Evolutionary conservation across 2,113 vertebrate species (phyloP).

Genomic region (Struthio camelus): DNA sequence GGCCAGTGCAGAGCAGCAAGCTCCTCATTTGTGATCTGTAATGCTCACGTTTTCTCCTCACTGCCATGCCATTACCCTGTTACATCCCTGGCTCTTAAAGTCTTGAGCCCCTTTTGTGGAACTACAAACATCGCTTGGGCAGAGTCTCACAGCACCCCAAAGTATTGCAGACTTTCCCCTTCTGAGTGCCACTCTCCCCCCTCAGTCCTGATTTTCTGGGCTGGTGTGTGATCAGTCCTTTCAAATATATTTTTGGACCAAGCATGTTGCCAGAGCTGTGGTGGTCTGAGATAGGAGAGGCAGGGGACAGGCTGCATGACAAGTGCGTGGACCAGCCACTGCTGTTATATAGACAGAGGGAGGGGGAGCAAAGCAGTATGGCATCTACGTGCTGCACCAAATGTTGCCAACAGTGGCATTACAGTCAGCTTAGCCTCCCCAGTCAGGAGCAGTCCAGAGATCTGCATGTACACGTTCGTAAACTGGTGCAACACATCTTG

Average conservation of each 20-base stretch:
- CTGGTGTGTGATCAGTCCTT: background rate
- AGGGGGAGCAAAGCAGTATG: background rate
- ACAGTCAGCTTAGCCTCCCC: background rate
- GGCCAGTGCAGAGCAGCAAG: background rate
- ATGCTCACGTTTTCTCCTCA: background rate
- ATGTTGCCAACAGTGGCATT: background rate
- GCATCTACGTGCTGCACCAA: background rate
- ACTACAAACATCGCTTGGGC: rapidly evolving
- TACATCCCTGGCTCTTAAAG: background rate
- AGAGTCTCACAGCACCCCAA: background rate
- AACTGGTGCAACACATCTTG: background rate
- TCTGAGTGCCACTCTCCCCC: background rate
- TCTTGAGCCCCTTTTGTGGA: background rate
- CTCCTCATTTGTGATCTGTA: background rate
- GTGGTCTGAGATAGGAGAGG: background rate
- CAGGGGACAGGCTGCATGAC: background rate
- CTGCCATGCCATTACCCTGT: background rate
- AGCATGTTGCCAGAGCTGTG: background rate
- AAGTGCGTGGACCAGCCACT: rapidly evolving
- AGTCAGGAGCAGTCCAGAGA: background rate
- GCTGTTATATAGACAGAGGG: background rate
- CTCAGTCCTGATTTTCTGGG: background rate
- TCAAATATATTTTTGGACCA: rapidly evolving
- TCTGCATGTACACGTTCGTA: background rate
- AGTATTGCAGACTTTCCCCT: background rate